Conservation (phyloP, 2,797 vertebrate genomes). For the Gobio occitaniae region DNA sequence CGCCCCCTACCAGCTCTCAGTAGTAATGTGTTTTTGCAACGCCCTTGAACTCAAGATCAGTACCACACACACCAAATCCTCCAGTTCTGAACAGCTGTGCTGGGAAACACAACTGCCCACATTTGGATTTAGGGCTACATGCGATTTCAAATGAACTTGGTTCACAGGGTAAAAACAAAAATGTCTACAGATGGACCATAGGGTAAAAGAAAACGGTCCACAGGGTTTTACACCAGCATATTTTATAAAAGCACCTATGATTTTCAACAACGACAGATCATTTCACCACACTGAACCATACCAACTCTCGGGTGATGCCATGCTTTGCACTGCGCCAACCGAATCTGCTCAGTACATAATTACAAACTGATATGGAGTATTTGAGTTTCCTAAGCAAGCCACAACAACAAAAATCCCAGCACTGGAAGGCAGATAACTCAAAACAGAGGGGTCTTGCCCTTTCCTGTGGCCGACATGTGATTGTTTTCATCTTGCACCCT, state of each 20-base stretch:
- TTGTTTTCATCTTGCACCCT: neutral
- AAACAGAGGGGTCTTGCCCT: neutral
- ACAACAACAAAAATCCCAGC: neutral
- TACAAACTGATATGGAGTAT: conserved; percentile 5
- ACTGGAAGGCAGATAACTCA: neutral
- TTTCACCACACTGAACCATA: neutral
- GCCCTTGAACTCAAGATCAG: conserved; percentile 10
- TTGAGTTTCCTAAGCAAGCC: neutral
- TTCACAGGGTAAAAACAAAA: neutral
- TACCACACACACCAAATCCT: neutral
- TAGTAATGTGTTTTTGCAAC: neutral
- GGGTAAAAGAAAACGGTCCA: neutral
- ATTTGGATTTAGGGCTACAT: conserved; percentile 24
- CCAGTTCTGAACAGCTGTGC: conserved; percentile 33
- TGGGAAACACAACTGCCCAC: conserved; percentile 46
- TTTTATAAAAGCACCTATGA: neutral
- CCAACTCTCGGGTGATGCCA: neutral
- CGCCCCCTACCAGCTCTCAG: neutral
- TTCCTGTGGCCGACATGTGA: conserved; percentile 2
- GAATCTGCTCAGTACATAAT: neutral
- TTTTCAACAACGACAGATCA: neutral
- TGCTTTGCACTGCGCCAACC: neutral
- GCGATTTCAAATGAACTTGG: neutral
- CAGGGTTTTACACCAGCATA: neutral
- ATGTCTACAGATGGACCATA: too few species aligned